Base-by-base conservation (phyloP, 2,888 invertebrate genomes). In the Lepidocyrtinus sp. region DNA sequence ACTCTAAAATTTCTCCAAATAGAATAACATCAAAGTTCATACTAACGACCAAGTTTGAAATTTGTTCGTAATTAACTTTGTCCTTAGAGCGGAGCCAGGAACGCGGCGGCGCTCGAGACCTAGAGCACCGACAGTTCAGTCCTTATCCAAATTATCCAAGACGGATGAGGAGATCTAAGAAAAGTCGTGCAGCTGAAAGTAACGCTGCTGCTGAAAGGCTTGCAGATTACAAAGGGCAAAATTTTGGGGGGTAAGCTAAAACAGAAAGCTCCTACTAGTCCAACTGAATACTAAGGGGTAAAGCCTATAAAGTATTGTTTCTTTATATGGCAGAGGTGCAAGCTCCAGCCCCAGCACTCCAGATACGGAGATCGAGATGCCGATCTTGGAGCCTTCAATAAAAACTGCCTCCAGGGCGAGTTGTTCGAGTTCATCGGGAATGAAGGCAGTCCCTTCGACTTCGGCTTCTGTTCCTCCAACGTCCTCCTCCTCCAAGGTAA, bases 351-450 rank as follows among this genome's bases (percentile, higher is more conserved):
- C 85, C n/a, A 86, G 81, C 21, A 82, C 84, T 46, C 83, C 81
- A 45, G 82, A 75, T 80, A 65, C 76, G 17, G 84, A 83, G 45
- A 75, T 71, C n/a, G 77, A 61, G 36, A 81, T 77, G 81, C 89
- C 90, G 25, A 89, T 89, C 88, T 89, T 89, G 12, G 90, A 90
- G 82, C 88, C 89, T 36, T 82, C n/a, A n/a, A n/a, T n/a, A n/a
- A n/a, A n/a, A n/a, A n/a, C n/a, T n/a, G n/a, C n/a, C n/a, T n/a
- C n/a, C n/a, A n/a, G n/a, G n/a, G n/a, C n/a, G n/a, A n/a, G n/a
- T n/a, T n/a, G n/a, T n/a, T n/a, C n/a, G n/a, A n/a, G n/a, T n/a
- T n/a, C 83, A 0, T 83, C 85, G 2, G 83, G 83, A 24, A 87
- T 87, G 27, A 89, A 89, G 24, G 84, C 83, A 46, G 82, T 83